Conservation (phyloP, 2,113 vertebrate species). For the Alligator mississippiensis region DNA sequence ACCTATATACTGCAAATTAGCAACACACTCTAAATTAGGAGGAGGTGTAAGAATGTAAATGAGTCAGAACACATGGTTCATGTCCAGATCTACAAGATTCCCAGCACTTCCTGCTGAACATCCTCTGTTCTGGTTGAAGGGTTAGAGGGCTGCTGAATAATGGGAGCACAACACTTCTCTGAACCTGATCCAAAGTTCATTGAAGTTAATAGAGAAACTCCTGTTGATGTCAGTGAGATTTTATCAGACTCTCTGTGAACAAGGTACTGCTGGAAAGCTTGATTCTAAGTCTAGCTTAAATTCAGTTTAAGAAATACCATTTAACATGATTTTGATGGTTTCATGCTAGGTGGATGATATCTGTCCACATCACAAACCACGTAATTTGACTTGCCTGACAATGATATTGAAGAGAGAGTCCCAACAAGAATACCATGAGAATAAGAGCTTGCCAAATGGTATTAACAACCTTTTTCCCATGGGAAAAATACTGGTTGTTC, state of each 20-base stretch:
- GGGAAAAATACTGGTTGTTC: not conserved
- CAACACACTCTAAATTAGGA: not conserved
- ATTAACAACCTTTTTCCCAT: not conserved
- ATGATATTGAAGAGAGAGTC: not conserved
- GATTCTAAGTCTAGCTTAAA: not conserved
- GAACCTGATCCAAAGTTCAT: slow-evolving; percentile 24
- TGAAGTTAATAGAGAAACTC: not conserved
- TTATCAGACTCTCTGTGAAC: not conserved
- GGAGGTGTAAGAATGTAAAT: not conserved
- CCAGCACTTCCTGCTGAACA: not conserved
- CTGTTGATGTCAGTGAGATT: not conserved
- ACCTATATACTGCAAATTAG: not conserved
- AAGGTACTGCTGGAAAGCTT: not conserved
- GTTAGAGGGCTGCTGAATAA: not conserved
- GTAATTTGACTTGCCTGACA: not conserved
- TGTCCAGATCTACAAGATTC: not conserved
- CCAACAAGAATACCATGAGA: not conserved
- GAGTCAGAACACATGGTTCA: not conserved
- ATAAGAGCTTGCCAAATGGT: not conserved
- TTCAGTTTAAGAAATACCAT: not conserved
- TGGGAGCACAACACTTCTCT: not conserved
- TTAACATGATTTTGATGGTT: not conserved
- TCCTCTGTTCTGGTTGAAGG: not conserved
- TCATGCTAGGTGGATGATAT: not conserved
- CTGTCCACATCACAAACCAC: not conserved